A percentile compares a stretch with the other conserved stretches of the same genome.
phyloP scores from a whole-genome alignment of 2,888 invertebrate genomes.

The Argyresthia albistria region DNA sequence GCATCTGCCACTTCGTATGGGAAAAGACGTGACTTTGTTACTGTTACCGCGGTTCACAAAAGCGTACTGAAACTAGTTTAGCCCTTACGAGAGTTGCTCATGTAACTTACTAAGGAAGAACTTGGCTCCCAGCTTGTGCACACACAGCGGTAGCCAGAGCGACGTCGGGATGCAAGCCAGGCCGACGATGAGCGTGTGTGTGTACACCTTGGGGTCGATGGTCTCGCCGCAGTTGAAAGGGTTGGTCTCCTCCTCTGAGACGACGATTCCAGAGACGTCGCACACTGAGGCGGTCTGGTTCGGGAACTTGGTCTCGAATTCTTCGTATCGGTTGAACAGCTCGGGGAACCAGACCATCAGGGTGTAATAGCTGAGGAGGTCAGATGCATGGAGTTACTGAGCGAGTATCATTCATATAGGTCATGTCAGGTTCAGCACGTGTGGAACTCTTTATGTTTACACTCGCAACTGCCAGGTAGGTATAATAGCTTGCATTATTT shows the following conservation, averaged over 20 bases:
- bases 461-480: too few relatives aligned
- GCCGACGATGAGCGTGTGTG: constrained; percentile 85
- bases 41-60: too few relatives aligned
- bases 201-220: constrained; percentile 78
- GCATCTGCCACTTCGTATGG: too few relatives aligned
- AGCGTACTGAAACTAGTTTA: too few relatives aligned
- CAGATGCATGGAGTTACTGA: neutral
- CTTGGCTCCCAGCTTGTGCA: constrained; percentile 85
- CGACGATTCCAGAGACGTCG: constrained; percentile 79
- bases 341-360: constrained; percentile 95
- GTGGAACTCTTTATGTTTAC: too few relatives aligned
- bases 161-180: constrained; percentile 86
- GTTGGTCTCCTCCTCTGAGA: constrained; percentile 48
- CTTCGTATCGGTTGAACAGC: constrained; percentile 86
- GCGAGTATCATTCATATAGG: too few relatives aligned
- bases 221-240: constrained; percentile 75
- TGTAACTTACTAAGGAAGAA: constrained; percentile 81
- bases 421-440: too few relatives aligned
- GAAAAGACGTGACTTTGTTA: too few relatives aligned
- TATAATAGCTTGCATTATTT: too few relatives aligned
- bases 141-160: constrained; percentile 83
- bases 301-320: constrained; percentile 78
- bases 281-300: constrained; percentile 81
- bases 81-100: too few relatives aligned
- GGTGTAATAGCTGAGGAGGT: constrained; percentile 85